Evolutionary conservation across 2,113 vertebrate genomes (phyloP), one percentile per base, ranked within the genome.

Genomic region (Cheirogaleus medius): DNA sequence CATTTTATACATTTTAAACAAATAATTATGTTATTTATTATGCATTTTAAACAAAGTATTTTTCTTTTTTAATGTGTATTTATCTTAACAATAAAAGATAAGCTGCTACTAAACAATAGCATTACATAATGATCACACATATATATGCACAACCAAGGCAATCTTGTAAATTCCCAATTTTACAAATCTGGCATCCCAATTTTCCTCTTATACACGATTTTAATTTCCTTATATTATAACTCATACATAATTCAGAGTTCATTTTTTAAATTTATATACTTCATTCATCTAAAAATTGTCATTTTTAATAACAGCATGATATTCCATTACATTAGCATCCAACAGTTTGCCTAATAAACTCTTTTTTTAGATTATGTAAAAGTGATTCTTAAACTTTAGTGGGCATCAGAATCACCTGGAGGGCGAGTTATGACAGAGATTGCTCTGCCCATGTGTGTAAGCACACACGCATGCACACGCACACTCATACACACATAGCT

Each of bases 221-320:
- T 68, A 90, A 49, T 73, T 82, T 87, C 39, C 6, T 92, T 27
- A 21, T 18, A 87, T 54, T 83, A 37, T 49, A 49, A 78, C 32
- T 74, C 74, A 60, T 25, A 37, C 9, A 39, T 60, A 76, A 95
- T 91, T 91, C 20, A 95, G 34, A 96, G 49, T 88, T 80, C 54
- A 34, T 78, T 82, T 82, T 80, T 71, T 42, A 56, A 77, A 66
- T 73, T 49, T 93, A 49, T 32, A 20, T 86, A 42, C 47, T 89
- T 91, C 12, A n/a, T 85, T 91, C 8, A 91, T 63, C 47, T 49
- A 56, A 23, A 81, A 90, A 74, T 20, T 91, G 20, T 8, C 76
- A 82, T 78, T 94, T 87, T 87, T 83, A 37, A 71, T 52, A 18
- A 87, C 17, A 92, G 49, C n/a, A 78, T 44, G 68, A 23, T 21